Evolutionary conservation across 2,888 invertebrate genomes (phyloP).

Genomic region (Noctua pronuba): DNA sequence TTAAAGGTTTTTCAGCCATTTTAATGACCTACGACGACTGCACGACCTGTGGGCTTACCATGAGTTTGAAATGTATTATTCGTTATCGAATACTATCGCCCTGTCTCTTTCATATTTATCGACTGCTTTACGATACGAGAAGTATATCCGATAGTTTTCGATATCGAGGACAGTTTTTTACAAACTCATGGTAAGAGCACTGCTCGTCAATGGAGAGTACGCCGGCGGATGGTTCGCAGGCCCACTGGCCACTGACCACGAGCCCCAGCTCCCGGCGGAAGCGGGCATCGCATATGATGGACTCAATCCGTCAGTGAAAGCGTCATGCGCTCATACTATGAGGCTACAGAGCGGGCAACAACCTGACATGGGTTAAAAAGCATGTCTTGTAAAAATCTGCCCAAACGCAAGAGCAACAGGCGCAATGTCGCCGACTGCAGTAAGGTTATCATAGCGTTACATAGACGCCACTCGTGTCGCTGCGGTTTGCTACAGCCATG

Average conservation of each 20-base stretch:
- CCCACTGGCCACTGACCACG: not conserved
- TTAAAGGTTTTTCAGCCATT: not conserved
- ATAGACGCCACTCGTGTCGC: not conserved
- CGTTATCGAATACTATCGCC: too few relatives aligned
- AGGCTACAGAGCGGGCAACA: not conserved
- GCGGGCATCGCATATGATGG: not conserved
- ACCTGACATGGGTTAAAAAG: not conserved
- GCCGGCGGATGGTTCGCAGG: not conserved
- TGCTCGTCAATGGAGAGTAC: not conserved
- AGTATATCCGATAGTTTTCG: too few relatives aligned
- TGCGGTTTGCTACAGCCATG: not conserved
- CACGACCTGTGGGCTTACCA: too few relatives aligned
- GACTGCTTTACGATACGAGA: too few relatives aligned
- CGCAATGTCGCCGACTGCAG: not conserved
- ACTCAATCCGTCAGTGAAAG: not conserved
- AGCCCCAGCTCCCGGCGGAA: not conserved
- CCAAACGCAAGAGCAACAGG: not conserved
- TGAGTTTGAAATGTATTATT: too few relatives aligned
- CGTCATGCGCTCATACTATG: not conserved
- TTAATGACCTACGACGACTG: not conserved
- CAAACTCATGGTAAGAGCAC: too few relatives aligned
- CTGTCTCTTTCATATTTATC: too few relatives aligned
- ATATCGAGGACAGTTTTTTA: too few relatives aligned
- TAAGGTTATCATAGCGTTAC: not conserved
- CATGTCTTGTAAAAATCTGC: not conserved